Evolutionary conservation across 2,888 invertebrate genomes (phyloP).

Genomic region (Rhingia rostrata): DNA sequence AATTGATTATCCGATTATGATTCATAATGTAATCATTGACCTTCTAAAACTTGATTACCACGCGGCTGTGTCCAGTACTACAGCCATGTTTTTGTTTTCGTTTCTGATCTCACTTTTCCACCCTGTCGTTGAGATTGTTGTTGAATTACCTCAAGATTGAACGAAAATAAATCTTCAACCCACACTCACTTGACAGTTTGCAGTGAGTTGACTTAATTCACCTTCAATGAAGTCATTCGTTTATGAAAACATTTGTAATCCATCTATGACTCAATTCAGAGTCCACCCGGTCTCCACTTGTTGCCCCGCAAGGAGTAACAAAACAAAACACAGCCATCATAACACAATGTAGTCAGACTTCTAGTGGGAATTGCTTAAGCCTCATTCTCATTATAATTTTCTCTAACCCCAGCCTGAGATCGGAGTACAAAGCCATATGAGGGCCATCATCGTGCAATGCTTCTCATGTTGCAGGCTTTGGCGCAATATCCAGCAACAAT

Average conservation of each 20-base stretch:
- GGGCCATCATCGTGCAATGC: conserved; percentile 62
- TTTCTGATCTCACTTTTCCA: conserved; percentile 15
- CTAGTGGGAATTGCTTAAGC: conserved; percentile 57
- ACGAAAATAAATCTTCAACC: conserved; percentile 56
- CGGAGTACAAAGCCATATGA: conserved; percentile 60
- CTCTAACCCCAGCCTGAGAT: conserved; percentile 46
- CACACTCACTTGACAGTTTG: conserved; percentile 42
- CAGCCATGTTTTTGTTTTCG: too few relatives aligned
- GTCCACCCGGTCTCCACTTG: conserved; percentile 13
- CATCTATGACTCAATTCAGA: conserved; percentile 60
- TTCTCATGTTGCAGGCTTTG: conserved; percentile 71
- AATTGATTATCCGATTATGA: too few relatives aligned
- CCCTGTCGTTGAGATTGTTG: background rate
- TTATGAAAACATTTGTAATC: conserved; percentile 58
- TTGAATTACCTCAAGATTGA: conserved; percentile 22
- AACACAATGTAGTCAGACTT: conserved; percentile 24
- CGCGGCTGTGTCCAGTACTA: too few relatives aligned
- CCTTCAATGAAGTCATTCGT: conserved; percentile 64
- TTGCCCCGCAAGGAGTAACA: conserved; percentile 58
- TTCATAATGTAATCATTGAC: too few relatives aligned
- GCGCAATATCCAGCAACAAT: conserved; percentile 65
- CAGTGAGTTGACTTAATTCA: conserved; percentile 34
- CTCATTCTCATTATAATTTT: conserved; percentile 63
- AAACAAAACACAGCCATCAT: conserved; percentile 17
- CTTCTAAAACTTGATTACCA: too few relatives aligned